A percentile compares a stretch with the other conserved stretches of the same genome.
Conservation (phyloP, 2,797 vertebrate genomes). For the Ptychadena robeensis region DNA sequence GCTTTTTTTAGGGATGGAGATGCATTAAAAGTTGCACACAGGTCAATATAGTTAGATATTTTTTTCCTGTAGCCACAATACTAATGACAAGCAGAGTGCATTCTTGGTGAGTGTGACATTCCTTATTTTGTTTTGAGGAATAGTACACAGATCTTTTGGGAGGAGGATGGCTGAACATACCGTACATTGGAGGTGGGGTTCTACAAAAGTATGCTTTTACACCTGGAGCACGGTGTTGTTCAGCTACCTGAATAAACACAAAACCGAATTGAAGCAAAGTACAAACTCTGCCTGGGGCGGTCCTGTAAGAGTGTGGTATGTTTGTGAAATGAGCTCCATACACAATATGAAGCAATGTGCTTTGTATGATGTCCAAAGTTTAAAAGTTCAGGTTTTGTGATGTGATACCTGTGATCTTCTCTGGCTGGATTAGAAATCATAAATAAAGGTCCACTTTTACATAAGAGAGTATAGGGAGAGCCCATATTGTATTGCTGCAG, state of each 20-base stretch:
- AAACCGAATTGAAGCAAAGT: slow-evolving; percentile 79
- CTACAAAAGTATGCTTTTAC: slow-evolving; percentile 77
- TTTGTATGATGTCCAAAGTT: slow-evolving; percentile 64
- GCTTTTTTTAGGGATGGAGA: neutral
- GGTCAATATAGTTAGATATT: neutral
- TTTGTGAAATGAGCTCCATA: slow-evolving; percentile 73
- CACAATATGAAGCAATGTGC: slow-evolving; percentile 67
- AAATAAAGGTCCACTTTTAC: slow-evolving; percentile 61
- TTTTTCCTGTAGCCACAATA: neutral
- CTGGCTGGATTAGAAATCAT: neutral
- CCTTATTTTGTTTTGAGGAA: neutral
- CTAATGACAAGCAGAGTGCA: neutral
- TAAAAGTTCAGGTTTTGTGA: slow-evolving; percentile 66
- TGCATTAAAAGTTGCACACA: neutral
- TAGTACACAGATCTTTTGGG: neutral
- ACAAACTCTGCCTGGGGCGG: slow-evolving; percentile 82
- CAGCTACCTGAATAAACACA: slow-evolving; percentile 81
- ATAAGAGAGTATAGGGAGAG: slow-evolving; percentile 39
- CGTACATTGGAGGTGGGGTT: slow-evolving; percentile 75
- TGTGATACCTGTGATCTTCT: slow-evolving; percentile 47
- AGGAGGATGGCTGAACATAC: slow-evolving; percentile 68
- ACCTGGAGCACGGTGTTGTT: slow-evolving; percentile 78
- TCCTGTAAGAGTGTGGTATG: slow-evolving; percentile 77
- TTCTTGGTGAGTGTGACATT: slow-evolving; percentile 5
- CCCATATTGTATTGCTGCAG: slow-evolving; percentile 55